These are phyloP conservation scores for Engraulis encrasicolus DNA, from an alignment of 2,113 vertebrate species.

Conservation along the genomic window DNA sequence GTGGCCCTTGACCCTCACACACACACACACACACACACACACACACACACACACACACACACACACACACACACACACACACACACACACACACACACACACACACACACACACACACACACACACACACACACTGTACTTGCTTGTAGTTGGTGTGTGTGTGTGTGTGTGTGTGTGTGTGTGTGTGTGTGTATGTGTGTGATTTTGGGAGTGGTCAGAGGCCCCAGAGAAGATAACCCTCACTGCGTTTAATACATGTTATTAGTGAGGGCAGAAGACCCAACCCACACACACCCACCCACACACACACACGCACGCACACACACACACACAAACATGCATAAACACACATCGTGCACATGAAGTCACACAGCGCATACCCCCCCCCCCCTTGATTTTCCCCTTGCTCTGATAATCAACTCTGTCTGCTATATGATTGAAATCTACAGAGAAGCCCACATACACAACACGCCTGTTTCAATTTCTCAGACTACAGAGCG, in stretches of 20 bases:
- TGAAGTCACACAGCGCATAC: not conserved
- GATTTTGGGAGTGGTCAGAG: conserved; percentile 39
- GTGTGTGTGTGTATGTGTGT: too few relatives aligned
- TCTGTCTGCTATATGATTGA: conserved; percentile 8
- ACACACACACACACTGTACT: too few relatives aligned
- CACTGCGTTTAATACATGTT: not conserved
- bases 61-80: too few relatives aligned
- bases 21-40: too few relatives aligned
- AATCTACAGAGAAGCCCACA: not conserved
- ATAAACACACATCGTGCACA: too few relatives aligned
- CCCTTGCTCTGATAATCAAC: not conserved
- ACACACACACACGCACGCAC: not conserved
- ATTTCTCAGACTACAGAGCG: not conserved
- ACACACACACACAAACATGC: conserved; percentile 10
- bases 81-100: too few relatives aligned
- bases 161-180: too few relatives aligned
- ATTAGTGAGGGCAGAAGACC: conserved; percentile 12
- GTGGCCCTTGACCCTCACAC: conserved; percentile 61
- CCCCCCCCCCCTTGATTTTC: not conserved
- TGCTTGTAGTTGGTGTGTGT: too few relatives aligned
- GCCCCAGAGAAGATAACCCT: conserved; percentile 42
- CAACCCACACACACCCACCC: not conserved
- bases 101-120: too few relatives aligned
- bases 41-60: too few relatives aligned
- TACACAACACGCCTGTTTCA: not conserved